These are phyloP conservation scores for Cherax quadricarinatus DNA, from an alignment of 1,140 invertebrate species.

Conservation along the genomic window DNA sequence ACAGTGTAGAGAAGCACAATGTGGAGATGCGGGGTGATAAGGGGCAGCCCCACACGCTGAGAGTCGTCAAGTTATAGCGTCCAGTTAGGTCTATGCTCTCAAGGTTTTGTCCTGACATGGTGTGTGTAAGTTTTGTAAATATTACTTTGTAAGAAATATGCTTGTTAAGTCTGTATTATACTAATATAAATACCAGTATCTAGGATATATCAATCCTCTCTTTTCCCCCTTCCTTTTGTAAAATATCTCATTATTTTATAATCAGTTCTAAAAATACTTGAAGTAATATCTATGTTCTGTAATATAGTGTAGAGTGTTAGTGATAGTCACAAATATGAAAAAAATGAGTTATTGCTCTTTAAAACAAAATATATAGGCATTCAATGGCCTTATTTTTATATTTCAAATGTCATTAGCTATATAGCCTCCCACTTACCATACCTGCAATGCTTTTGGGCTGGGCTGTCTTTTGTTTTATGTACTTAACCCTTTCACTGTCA, in stretches of 20 bases:
- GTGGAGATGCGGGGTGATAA: not conserved
- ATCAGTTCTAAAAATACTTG: not conserved
- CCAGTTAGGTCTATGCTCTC: constrained; percentile 68
- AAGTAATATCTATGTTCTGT: not conserved
- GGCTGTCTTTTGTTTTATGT: too few relatives aligned
- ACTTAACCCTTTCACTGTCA: too few relatives aligned
- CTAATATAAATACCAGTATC: constrained; percentile 70
- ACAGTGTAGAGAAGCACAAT: not conserved
- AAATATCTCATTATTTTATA: not conserved
- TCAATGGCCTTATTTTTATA: too few relatives aligned
- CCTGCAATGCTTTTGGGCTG: too few relatives aligned
- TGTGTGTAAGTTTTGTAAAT: constrained; percentile 68
- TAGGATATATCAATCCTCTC: constrained; percentile 54
- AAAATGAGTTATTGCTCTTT: too few relatives aligned
- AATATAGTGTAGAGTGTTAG: too few relatives aligned
- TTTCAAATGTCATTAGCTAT: too few relatives aligned
- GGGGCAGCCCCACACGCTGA: constrained; percentile 8
- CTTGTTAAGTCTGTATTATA: constrained; percentile 71
- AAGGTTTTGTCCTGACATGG: constrained; percentile 66
- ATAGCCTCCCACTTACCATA: too few relatives aligned
- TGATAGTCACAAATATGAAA: too few relatives aligned
- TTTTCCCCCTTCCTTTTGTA: constrained; percentile 20
- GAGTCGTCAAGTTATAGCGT: constrained; percentile 66
- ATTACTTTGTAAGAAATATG: constrained; percentile 71
- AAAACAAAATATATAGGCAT: too few relatives aligned